These are phyloP conservation scores for Cheilosia scutellata DNA, from an alignment of 2,888 invertebrate species.

Conservation along the genomic window DNA sequence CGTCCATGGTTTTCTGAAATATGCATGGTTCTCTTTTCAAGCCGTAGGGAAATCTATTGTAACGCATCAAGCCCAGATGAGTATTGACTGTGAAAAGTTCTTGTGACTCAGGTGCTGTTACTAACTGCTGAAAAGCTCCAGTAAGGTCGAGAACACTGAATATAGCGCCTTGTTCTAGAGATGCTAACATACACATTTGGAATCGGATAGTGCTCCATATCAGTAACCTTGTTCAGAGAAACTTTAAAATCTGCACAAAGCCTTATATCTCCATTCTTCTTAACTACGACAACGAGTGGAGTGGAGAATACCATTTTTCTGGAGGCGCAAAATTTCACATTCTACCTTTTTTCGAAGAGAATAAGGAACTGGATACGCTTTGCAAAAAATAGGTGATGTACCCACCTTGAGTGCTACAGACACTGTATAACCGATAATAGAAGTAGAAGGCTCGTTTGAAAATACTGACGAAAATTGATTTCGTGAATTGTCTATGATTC, in stretches of 20 bases:
- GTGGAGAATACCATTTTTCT: conserved; percentile 69
- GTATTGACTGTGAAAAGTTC: conserved; percentile 46
- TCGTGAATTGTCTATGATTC: too few relatives aligned
- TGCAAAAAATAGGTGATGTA: conserved; percentile 54
- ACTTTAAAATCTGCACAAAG: conserved; percentile 64
- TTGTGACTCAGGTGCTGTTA: conserved; percentile 27
- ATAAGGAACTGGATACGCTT: conserved; percentile 70
- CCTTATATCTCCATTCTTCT: conserved; percentile 60
- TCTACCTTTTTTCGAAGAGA: conserved; percentile 42
- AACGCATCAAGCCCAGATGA: conserved; percentile 15
- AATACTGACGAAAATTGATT: conserved; percentile 23
- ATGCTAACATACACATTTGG: conserved; percentile 50
- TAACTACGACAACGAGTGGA: conserved; percentile 38
- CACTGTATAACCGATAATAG: conserved; percentile 11
- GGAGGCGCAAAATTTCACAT: too few relatives aligned
- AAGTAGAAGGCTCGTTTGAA: conserved; percentile 8
- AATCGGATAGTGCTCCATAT: conserved; percentile 58
- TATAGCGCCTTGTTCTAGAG: conserved; percentile 9
- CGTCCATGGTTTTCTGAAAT: conserved; percentile 43
- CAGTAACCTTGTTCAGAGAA: conserved; percentile 67
- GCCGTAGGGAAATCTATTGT: not conserved
- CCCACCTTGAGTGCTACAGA: conserved; percentile 31
- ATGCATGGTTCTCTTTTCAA: too few relatives aligned
- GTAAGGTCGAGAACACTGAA: conserved; percentile 41
- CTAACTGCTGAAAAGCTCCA: conserved; percentile 41